phyloP scores from a whole-genome alignment of 92 coral and sea anemone genomes.

The Muricea muricata region DNA sequence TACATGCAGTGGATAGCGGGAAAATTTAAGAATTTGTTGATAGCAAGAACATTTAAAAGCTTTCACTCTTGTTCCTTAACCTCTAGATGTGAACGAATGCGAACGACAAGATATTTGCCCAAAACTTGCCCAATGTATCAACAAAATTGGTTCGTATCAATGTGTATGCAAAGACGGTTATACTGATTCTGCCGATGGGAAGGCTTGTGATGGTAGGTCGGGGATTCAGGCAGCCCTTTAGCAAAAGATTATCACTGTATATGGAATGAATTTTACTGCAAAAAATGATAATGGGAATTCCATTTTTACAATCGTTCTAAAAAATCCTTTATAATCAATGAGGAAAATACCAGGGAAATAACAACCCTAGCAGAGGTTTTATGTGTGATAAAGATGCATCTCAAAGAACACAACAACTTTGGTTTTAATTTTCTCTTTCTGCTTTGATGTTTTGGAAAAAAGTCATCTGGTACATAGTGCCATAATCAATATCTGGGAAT shows the following conservation, averaged over 20 bases:
- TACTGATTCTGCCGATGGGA: slow-evolving; percentile 47
- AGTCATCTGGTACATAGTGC: background rate
- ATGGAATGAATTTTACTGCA: background rate
- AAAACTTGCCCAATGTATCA: slow-evolving; percentile 4
- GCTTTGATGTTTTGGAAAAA: background rate
- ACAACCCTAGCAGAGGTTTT: too few species aligned
- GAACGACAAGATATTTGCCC: slow-evolving; percentile 27
- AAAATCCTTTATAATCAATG: too few species aligned
- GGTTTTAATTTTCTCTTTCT: too few species aligned
- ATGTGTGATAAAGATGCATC: too few species aligned
- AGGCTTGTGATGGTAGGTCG: background rate
- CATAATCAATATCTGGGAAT: background rate
- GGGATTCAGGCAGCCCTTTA: too few species aligned
- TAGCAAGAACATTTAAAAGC: too few species aligned
- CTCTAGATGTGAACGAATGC: slow-evolving; percentile 54
- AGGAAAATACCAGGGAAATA: too few species aligned
- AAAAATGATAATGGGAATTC: background rate
- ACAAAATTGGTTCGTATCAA: slow-evolving; percentile 10
- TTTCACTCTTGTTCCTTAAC: background rate
- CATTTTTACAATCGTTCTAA: too few species aligned
- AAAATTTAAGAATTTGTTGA: too few species aligned
- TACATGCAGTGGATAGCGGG: too few species aligned
- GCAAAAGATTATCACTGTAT: background rate
- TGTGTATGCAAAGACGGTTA: too few species aligned
- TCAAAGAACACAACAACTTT: too few species aligned